A percentile compares a stretch with the other conserved stretches of the same genome.
phyloP scores from a whole-genome alignment of 2,797 vertebrate genomes.

The Tapera naevia region DNA sequence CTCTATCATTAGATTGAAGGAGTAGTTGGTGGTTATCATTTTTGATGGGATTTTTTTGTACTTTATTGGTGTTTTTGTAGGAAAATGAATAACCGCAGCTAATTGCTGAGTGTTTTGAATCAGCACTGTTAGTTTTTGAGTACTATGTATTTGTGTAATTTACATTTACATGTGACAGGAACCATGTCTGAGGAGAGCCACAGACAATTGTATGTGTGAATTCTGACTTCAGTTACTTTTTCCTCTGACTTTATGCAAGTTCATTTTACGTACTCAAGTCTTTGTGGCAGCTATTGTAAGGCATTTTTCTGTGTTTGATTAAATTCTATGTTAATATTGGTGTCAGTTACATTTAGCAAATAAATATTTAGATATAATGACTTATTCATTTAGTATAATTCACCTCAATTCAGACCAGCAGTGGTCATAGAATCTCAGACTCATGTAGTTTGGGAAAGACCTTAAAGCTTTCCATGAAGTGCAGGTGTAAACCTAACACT shows the following conservation, averaged over 20 bases:
- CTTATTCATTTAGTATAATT: background rate
- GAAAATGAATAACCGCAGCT: background rate
- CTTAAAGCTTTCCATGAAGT: too few species aligned
- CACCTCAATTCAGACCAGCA: background rate
- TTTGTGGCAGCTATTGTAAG: background rate
- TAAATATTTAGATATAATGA: background rate
- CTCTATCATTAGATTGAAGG: background rate
- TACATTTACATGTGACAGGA: background rate
- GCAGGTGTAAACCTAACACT: too few species aligned
- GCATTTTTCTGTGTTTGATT: background rate
- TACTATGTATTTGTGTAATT: background rate
- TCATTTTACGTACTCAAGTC: background rate
- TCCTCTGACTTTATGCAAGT: background rate
- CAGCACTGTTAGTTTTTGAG: background rate
- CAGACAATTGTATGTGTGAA: background rate
- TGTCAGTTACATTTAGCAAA: background rate
- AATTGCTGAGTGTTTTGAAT: background rate
- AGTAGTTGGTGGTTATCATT: background rate
- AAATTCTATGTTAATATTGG: background rate
- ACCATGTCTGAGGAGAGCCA: background rate
- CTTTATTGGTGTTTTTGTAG: background rate
- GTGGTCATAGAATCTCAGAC: background rate
- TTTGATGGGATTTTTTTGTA: background rate
- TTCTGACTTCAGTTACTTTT: background rate
- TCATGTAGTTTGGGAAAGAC: too few species aligned